A percentile compares a stretch with the other conserved stretches of the same genome.
These are phyloP conservation scores for Cebidichthys violaceus DNA, from an alignment of 2,113 vertebrate species.

Conservation along the genomic window DNA sequence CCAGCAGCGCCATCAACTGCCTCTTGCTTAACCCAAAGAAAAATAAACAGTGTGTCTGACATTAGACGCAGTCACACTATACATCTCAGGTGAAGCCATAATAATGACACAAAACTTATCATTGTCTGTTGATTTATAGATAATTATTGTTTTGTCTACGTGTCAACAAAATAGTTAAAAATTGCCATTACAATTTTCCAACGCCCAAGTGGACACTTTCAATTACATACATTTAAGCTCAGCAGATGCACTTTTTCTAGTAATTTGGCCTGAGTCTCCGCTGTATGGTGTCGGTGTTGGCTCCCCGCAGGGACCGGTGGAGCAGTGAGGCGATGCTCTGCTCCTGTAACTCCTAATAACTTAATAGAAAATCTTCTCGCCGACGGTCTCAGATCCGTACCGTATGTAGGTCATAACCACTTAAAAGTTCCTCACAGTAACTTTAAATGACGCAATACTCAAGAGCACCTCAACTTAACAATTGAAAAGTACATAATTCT, in stretches of 20 bases:
- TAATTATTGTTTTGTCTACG: neutral
- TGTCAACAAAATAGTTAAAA: neutral
- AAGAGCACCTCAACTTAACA: neutral
- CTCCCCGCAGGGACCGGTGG: too few species aligned
- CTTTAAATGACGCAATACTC: neutral
- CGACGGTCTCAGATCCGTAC: too few species aligned
- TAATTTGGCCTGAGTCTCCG: neutral
- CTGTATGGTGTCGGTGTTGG: too few species aligned
- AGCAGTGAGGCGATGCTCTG: neutral
- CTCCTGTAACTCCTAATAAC: too few species aligned
- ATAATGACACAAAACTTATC: neutral
- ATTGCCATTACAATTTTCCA: neutral
- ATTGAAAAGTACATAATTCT: neutral
- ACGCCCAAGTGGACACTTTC: neutral
- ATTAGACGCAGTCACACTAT: neutral
- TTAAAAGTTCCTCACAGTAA: neutral
- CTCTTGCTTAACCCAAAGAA: neutral
- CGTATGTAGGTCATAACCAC: too few species aligned
- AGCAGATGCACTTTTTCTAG: neutral
- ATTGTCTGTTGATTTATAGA: neutral
- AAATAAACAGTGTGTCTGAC: neutral
- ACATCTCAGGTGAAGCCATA: neutral
- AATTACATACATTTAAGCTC: too few species aligned
- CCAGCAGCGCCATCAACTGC: neutral
- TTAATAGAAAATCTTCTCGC: too few species aligned